Evolutionary conservation across 2,888 invertebrate species (phyloP).

Genomic region (Pycnomerus fuliginosus): DNA sequence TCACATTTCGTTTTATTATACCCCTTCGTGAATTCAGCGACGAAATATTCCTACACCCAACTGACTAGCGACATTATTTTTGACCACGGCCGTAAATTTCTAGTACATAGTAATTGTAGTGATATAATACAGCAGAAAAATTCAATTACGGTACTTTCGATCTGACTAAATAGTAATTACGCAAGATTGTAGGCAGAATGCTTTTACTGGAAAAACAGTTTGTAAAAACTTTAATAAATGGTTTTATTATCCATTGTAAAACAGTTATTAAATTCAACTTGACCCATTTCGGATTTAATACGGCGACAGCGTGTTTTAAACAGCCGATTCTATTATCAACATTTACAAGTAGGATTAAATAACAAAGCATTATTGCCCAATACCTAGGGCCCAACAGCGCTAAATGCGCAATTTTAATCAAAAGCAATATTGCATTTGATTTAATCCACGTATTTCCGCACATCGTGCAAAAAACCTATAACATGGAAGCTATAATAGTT

Average conservation of each 20-base stretch:
- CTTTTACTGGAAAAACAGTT: too few relatives aligned
- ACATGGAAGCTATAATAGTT: too few relatives aligned
- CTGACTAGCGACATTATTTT: too few relatives aligned
- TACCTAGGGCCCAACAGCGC: slow-evolving; percentile 9
- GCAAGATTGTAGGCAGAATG: too few relatives aligned
- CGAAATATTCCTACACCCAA: too few relatives aligned
- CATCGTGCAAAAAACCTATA: slow-evolving; percentile 9
- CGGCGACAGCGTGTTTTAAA: slow-evolving; percentile 16
- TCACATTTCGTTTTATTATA: too few relatives aligned
- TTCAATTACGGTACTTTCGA: too few relatives aligned
- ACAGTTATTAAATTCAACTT: slow-evolving; percentile 17
- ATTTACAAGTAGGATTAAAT: slow-evolving; percentile 20
- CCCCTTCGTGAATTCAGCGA: too few relatives aligned
- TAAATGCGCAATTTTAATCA: slow-evolving; percentile 13
- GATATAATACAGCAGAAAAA: too few relatives aligned
- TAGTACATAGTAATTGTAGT: too few relatives aligned
- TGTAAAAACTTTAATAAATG: slow-evolving; percentile 9
- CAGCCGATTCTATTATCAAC: slow-evolving; percentile 16
- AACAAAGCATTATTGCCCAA: slow-evolving; percentile 17
- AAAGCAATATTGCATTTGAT: slow-evolving; percentile 15
- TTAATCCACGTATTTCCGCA: slow-evolving; percentile 13
- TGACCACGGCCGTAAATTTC: too few relatives aligned
- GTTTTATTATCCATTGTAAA: slow-evolving; percentile 9
- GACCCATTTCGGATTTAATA: slow-evolving; percentile 17
- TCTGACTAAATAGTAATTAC: too few relatives aligned